Evolutionary conservation across 2,888 invertebrate species (phyloP).

Genomic region (Apodemia zela): DNA sequence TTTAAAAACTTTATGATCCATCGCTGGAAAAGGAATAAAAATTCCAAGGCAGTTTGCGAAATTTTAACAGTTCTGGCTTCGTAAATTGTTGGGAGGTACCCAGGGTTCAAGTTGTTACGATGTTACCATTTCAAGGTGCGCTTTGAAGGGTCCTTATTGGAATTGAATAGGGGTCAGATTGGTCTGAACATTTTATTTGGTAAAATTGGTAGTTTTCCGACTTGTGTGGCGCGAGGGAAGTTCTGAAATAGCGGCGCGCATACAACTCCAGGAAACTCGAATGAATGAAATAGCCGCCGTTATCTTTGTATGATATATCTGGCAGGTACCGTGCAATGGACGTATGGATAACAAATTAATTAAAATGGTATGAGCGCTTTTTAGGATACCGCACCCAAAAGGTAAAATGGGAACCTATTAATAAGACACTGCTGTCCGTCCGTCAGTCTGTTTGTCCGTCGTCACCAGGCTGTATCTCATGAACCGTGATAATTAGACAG

Average conservation of each 20-base stretch:
- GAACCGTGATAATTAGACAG: no score
- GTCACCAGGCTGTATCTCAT: no score
- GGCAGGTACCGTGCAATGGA: background rate
- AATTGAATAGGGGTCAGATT: background rate
- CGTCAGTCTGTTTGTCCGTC: no score
- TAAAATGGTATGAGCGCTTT: no score
- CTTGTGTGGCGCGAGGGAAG: slow-evolving; percentile 23
- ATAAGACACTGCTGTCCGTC: no score
- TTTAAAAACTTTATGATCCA: slow-evolving; percentile 16
- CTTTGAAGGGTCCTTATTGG: background rate
- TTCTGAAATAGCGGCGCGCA: slow-evolving; percentile 24
- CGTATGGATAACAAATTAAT: background rate
- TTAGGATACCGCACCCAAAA: no score
- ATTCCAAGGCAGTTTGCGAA: slow-evolving; percentile 17
- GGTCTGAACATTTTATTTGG: background rate
- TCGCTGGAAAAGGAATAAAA: slow-evolving; percentile 11
- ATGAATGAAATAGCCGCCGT: slow-evolving; percentile 20
- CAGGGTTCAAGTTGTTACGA: slow-evolving; percentile 26
- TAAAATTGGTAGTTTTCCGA: slow-evolving; percentile 22
- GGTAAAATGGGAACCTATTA: no score
- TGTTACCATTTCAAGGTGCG: slow-evolving; percentile 18
- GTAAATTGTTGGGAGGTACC: slow-evolving; percentile 27
- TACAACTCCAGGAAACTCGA: slow-evolving; percentile 23
- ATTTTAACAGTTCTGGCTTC: slow-evolving; percentile 24
- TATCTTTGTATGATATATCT: slow-evolving; percentile 21